These are phyloP conservation scores for Papilio polytes DNA, from an alignment of 1,140 invertebrate species.

Conservation along the genomic window DNA sequence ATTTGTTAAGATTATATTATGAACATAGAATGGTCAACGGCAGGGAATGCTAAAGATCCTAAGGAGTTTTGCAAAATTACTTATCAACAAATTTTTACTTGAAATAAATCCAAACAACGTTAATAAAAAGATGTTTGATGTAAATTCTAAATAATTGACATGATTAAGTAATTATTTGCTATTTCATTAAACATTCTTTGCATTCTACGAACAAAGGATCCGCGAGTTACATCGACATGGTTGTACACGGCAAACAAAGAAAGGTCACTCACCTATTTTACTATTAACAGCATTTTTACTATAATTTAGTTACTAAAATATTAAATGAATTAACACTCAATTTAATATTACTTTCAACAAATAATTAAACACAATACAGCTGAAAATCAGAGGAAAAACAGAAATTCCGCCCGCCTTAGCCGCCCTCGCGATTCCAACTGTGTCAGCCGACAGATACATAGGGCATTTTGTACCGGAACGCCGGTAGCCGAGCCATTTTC, in stretches of 20 bases:
- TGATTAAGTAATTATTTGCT: not conserved
- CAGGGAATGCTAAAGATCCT: too few species aligned
- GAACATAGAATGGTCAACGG: too few species aligned
- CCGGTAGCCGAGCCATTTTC: not conserved
- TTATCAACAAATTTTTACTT: too few species aligned
- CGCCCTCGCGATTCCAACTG: constrained; percentile 24
- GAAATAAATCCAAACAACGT: too few species aligned
- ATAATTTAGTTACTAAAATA: not conserved
- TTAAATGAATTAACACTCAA: constrained; percentile 9
- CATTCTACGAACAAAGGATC: constrained; percentile 18
- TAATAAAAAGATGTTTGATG: too few species aligned
- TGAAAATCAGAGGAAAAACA: not conserved
- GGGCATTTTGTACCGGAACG: constrained; percentile 10
- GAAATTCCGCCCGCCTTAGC: constrained; percentile 19
- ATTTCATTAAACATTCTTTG: not conserved
- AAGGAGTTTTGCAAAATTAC: too few species aligned
- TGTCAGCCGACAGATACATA: constrained; percentile 2
- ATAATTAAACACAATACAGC: not conserved
- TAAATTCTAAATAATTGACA: not conserved
- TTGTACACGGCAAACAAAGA: constrained; percentile 50
- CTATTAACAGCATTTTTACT: constrained; percentile 17
- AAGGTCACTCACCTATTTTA: constrained; percentile 52
- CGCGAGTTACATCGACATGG: constrained; percentile 38
- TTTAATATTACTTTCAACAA: not conserved
- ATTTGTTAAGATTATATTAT: not conserved